phyloP scores from a whole-genome alignment of 1,140 invertebrate genomes.

The Bombus consobrinus region DNA sequence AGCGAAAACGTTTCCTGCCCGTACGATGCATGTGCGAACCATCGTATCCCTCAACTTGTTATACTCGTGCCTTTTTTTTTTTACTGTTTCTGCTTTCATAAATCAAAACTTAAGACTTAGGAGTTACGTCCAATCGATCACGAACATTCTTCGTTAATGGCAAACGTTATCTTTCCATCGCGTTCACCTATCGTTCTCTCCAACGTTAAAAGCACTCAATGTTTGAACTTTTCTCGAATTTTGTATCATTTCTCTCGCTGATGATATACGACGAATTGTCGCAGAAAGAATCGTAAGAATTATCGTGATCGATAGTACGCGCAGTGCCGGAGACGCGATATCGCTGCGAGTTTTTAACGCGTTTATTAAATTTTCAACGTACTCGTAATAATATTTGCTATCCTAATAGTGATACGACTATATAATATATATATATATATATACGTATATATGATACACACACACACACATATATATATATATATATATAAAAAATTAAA shows the following conservation, averaged over 20 bases:
- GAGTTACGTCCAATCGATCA: conserved; percentile 34
- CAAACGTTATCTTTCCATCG: background rate
- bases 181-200: background rate
- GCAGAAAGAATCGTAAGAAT: conserved; percentile 17
- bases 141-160: conserved; percentile 10
- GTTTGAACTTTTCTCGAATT: background rate
- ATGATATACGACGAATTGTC: background rate
- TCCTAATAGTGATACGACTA: no score
- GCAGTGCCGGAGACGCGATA: conserved; percentile 29
- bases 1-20: conserved; percentile 27
- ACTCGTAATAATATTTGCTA: no score
- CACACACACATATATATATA: no score
- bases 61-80: background rate
- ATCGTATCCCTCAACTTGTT: conserved; percentile 4
- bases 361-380: background rate
- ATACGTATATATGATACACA: no score
- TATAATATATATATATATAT: no score
- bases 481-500: background rate
- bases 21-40: conserved; percentile 36
- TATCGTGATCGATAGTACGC: conserved; percentile 48
- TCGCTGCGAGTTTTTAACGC: conserved; percentile 44
- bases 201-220: background rate
- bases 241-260: background rate
- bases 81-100: background rate
- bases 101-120: conserved; percentile 23